Evolutionary conservation across 2,888 invertebrate genomes (phyloP).

Genomic region (Megalurothrips usitatus): DNA sequence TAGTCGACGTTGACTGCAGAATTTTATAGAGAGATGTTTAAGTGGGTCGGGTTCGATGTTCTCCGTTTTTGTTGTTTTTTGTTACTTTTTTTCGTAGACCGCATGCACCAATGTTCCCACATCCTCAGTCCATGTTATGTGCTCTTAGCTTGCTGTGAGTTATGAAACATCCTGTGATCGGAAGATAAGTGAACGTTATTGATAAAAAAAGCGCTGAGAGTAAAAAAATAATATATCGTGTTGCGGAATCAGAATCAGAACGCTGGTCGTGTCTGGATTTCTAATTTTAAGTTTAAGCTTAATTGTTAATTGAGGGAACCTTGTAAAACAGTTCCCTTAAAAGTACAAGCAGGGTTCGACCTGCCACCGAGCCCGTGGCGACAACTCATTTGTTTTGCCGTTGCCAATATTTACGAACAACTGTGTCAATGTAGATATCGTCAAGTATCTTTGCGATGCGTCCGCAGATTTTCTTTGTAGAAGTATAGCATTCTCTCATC

Average conservation of each 20-base stretch:
- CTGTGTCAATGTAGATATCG: constrained; percentile 24
- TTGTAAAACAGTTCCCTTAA: background rate
- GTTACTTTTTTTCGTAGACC: background rate
- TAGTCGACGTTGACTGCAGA: background rate
- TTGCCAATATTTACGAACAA: constrained; percentile 20
- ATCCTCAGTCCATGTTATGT: background rate
- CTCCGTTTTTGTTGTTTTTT: background rate
- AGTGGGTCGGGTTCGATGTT: background rate
- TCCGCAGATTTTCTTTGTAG: constrained; percentile 17
- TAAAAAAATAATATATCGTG: constrained; percentile 7
- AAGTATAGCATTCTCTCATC: constrained; percentile 14
- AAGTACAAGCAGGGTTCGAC: constrained; percentile 22
- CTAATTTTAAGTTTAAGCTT: constrained; percentile 24
- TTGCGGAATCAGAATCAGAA: constrained; percentile 26
- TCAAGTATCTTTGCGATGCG: background rate
- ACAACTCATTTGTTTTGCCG: constrained; percentile 18
- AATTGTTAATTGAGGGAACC: constrained; percentile 13
- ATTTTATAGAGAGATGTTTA: background rate
- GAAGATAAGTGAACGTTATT: background rate
- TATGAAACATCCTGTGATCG: constrained; percentile 14
- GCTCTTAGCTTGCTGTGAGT: constrained; percentile 15
- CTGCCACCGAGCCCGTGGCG: constrained; percentile 17
- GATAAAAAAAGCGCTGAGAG: background rate
- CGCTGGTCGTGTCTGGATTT: constrained; percentile 25
- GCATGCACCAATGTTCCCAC: constrained; percentile 1